Percentiles rank a stretch among this genome's conserved stretches.
phyloP scores from a whole-genome alignment of 1,140 invertebrate genomes.

The Camponotus vicinus region DNA sequence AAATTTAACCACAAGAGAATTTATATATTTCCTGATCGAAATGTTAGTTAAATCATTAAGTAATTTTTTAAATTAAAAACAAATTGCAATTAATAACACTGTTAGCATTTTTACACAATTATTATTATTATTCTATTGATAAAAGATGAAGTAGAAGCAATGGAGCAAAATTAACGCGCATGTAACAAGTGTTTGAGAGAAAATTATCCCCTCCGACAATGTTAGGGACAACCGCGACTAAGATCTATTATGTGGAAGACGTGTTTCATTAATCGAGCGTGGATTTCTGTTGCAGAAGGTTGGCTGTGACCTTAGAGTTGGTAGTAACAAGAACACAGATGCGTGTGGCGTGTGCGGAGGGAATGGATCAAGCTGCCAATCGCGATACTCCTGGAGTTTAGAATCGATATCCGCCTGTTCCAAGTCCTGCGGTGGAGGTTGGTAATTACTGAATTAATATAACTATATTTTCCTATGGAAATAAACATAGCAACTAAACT shows the following conservation, averaged over 20 bases:
- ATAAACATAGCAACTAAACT: background rate
- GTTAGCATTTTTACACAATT: background rate
- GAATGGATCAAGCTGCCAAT: slow-evolving; percentile 93
- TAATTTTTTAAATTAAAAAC: slow-evolving; percentile 1
- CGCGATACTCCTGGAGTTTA: slow-evolving; percentile 94
- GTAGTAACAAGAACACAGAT: slow-evolving; percentile 94
- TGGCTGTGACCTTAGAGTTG: slow-evolving; percentile 95
- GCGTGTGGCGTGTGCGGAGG: slow-evolving; percentile 96
- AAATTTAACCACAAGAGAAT: background rate
- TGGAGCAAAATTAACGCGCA: background rate
- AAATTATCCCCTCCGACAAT: slow-evolving; percentile 31
- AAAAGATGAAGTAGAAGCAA: background rate
- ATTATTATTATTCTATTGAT: background rate
- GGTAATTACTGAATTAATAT: slow-evolving; percentile 80
- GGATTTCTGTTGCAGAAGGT: slow-evolving; percentile 90
- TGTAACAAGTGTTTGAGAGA: background rate
- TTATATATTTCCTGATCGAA: background rate
- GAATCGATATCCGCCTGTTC: slow-evolving; percentile 94
- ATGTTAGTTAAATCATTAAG: background rate
- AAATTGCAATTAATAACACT: too few species aligned
- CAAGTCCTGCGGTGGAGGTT: slow-evolving; percentile 96
- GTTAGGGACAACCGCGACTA: slow-evolving; percentile 7
- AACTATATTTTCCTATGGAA: slow-evolving; percentile 22
- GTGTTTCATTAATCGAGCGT: slow-evolving; percentile 70
- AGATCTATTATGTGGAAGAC: slow-evolving; percentile 43